Evolutionary conservation across 2,888 invertebrate genomes (phyloP).

Genomic region (Diarsia brunnea): DNA sequence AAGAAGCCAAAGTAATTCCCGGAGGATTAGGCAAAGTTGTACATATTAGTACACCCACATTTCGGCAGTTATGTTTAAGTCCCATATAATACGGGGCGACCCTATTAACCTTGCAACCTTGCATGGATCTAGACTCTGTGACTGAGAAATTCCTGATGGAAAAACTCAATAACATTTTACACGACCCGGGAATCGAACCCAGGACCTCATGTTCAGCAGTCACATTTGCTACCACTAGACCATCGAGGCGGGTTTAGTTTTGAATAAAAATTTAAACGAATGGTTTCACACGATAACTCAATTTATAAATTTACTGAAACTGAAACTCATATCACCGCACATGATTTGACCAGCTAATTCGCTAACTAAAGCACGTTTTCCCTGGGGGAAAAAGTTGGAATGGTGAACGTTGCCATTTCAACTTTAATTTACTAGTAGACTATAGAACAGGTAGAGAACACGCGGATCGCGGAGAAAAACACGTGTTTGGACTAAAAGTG

Average conservation of each 20-base stretch:
- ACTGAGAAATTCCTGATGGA: too few relatives aligned
- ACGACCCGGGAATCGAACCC: too few relatives aligned
- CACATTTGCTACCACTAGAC: too few relatives aligned
- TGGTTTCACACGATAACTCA: background rate
- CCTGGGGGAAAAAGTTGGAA: background rate
- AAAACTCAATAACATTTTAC: too few relatives aligned
- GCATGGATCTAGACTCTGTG: too few relatives aligned
- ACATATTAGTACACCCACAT: too few relatives aligned
- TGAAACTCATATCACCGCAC: background rate
- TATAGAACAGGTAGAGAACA: background rate
- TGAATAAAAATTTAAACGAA: slow-evolving; percentile 5
- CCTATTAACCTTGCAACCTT: too few relatives aligned
- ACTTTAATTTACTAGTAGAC: background rate
- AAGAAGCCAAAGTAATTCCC: too few relatives aligned
- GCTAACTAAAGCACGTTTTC: background rate
- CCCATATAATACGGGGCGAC: too few relatives aligned
- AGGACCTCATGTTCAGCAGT: too few relatives aligned
- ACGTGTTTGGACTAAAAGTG: background rate
- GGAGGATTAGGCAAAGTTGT: too few relatives aligned
- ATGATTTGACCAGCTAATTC: background rate
- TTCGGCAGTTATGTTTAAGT: too few relatives aligned
- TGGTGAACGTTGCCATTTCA: background rate
- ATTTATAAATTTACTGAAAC: slow-evolving; percentile 5
- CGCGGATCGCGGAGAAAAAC: background rate
- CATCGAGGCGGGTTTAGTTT: background rate